phyloP scores from a whole-genome alignment of 2,113 vertebrate species.

The Phrynocephalus versicolor region DNA sequence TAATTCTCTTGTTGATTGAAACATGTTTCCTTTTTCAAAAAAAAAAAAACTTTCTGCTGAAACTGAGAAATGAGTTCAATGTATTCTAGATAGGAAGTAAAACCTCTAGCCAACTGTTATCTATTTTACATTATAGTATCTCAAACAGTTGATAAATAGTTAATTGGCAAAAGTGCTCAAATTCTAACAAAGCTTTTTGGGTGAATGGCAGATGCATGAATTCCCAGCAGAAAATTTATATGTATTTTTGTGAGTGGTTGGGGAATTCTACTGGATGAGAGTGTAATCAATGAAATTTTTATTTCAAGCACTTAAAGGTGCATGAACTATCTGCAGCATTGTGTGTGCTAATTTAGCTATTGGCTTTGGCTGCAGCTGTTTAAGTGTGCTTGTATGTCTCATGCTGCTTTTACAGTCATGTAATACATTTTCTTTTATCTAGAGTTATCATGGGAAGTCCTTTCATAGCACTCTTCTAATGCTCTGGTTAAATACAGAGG shows the following conservation, averaged over 20 bases:
- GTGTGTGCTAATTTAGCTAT: slow-evolving; percentile 40
- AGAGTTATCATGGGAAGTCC: slow-evolving; percentile 23
- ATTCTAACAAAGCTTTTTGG: slow-evolving; percentile 28
- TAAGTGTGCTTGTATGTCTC: slow-evolving; percentile 43
- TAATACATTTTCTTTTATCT: slow-evolving; percentile 41
- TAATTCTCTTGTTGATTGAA: slow-evolving; percentile 62
- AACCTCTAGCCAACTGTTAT: neutral
- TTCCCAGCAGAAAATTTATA: slow-evolving; percentile 37
- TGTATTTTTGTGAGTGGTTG: slow-evolving; percentile 26
- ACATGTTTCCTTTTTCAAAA: slow-evolving; percentile 54
- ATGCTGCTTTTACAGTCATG: slow-evolving; percentile 40
- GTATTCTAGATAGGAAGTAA: slow-evolving; percentile 47
- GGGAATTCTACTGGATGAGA: slow-evolving; percentile 21
- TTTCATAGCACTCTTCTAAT: slow-evolving; percentile 4
- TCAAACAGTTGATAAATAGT: slow-evolving; percentile 35
- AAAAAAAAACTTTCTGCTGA: slow-evolving; percentile 48
- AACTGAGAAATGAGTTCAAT: slow-evolving; percentile 64
- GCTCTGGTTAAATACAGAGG: neutral
- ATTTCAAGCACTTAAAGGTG: slow-evolving; percentile 45
- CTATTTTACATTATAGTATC: neutral
- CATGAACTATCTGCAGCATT: slow-evolving; percentile 29
- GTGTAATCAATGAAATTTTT: slow-evolving; percentile 41
- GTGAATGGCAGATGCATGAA: slow-evolving; percentile 29
- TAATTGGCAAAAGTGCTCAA: slow-evolving; percentile 35
- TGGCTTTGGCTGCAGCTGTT: slow-evolving; percentile 40